A percentile compares a stretch with the other conserved stretches of the same genome.
These are phyloP conservation scores for Meandrusa payeni DNA, from an alignment of 2,888 invertebrate species.

Conservation along the genomic window DNA sequence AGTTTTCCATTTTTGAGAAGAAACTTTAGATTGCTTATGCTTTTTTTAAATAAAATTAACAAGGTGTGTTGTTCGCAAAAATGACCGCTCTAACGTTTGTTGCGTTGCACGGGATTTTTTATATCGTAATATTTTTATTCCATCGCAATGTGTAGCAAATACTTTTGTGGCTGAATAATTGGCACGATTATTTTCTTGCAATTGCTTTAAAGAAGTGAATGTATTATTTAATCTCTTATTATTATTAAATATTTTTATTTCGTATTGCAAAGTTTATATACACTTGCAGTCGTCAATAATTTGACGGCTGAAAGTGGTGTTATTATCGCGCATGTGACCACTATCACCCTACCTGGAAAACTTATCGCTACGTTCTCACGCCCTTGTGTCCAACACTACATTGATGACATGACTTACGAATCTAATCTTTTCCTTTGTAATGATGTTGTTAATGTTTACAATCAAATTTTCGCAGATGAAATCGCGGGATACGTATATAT, in stretches of 20 bases:
- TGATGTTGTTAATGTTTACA: too few species aligned
- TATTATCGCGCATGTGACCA: neutral
- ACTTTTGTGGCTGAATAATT: constrained; percentile 15
- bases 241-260: neutral
- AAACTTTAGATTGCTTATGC: too few species aligned
- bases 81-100: too few species aligned
- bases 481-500: too few species aligned
- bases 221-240: constrained; percentile 6
- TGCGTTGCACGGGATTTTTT: too few species aligned
- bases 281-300: constrained; percentile 9
- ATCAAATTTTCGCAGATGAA: too few species aligned
- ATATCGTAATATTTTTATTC: neutral
- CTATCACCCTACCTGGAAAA: neutral
- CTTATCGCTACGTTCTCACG: neutral
- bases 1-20: too few species aligned
- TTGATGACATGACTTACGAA: too few species aligned
- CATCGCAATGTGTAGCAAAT: constrained; percentile 11
- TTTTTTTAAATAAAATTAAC: too few species aligned
- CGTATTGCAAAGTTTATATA: neutral
- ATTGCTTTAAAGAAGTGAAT: constrained; percentile 16
- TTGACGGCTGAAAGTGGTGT: constrained; percentile 2
- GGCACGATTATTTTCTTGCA: constrained; percentile 20
- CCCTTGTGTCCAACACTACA: too few species aligned
- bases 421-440: too few species aligned
- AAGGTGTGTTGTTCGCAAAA: too few species aligned